Evolutionary conservation across 2,797 vertebrate species (phyloP).

Genomic region (Callimico goeldii): DNA sequence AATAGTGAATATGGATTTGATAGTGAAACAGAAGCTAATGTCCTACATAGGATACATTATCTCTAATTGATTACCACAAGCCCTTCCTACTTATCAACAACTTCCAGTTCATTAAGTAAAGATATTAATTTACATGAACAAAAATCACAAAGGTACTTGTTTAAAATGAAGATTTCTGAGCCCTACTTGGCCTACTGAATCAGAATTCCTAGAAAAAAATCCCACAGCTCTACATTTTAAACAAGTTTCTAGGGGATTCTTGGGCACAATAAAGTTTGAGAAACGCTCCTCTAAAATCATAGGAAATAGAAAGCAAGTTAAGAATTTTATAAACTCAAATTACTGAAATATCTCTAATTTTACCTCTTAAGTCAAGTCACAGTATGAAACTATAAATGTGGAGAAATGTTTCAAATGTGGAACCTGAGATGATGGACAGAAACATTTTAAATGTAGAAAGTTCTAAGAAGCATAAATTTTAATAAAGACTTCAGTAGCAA

Average conservation of each 20-base stretch:
- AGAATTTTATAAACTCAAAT: not conserved
- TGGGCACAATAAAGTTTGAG: not conserved
- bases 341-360: not conserved
- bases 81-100: conserved; percentile 1
- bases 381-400: conserved; percentile 7
- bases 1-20: not conserved
- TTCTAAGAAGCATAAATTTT: not conserved
- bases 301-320: not conserved
- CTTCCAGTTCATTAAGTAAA: not conserved
- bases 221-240: not conserved
- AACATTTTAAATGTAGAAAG: not conserved
- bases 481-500: not conserved
- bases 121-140: not conserved
- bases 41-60: not conserved
- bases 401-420: not conserved
- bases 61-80: not conserved
- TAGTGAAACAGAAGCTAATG: not conserved
- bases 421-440: not conserved
- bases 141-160: not conserved
- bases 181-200: not conserved
- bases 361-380: not conserved
- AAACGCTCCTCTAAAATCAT: not conserved
- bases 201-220: not conserved
- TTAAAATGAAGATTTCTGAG: conserved; percentile 18
- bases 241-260: not conserved